phyloP scores from a whole-genome alignment of 2,888 invertebrate genomes.

The Trachelus iudaicus region DNA sequence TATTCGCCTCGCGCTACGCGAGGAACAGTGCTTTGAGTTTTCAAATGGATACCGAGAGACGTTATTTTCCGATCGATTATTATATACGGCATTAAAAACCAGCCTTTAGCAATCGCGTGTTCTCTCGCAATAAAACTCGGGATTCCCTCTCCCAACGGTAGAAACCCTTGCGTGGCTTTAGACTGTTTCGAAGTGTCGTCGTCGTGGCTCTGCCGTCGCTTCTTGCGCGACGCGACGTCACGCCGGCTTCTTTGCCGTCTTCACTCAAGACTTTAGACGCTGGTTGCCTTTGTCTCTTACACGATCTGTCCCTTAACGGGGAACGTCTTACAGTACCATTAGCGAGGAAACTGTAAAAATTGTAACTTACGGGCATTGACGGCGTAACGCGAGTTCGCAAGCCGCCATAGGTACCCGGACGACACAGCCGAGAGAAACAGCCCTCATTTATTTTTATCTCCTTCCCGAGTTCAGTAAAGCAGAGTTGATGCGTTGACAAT shows the following conservation, averaged over 20 bases:
- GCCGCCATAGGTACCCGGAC: not conserved
- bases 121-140: not conserved
- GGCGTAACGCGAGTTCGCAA: not conserved
- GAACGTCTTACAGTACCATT: not conserved
- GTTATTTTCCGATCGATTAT: not conserved
- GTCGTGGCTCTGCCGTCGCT: not conserved
- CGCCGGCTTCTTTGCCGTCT: not conserved
- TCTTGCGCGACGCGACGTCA: not conserved
- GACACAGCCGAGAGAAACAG: constrained; percentile 9
- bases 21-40: not conserved
- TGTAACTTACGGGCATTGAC: not conserved
- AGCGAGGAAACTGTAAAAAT: not conserved
- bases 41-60: not conserved
- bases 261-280: not conserved
- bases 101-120: not conserved
- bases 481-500: constrained; percentile 38
- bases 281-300: not conserved
- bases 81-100: not conserved
- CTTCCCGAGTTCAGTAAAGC: constrained; percentile 28
- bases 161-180: not conserved
- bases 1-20: not conserved
- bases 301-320: not conserved
- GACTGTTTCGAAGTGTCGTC: not conserved
- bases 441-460: constrained; percentile 41
- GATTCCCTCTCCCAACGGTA: not conserved